Evolutionary conservation across 2,888 invertebrate genomes (phyloP).

Genomic region (Scaptodrosophila latifasciaeformis): DNA sequence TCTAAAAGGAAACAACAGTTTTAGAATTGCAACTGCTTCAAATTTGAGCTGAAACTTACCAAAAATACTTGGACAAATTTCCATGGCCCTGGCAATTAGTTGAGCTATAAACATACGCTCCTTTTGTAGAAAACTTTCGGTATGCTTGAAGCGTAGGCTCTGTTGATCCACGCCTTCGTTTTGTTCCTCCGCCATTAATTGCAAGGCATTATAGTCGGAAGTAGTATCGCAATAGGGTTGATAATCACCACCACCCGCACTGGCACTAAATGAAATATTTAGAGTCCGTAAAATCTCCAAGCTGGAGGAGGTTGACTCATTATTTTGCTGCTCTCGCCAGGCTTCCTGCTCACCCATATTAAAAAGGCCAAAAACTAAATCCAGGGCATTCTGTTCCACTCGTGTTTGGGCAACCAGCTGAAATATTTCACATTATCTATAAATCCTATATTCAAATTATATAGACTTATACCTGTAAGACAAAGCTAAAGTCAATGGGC

Average conservation of each 20-base stretch:
- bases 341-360: slow-evolving; percentile 69
- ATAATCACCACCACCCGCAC: slow-evolving; percentile 46
- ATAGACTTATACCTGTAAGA: slow-evolving; percentile 84
- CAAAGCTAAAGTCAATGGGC: slow-evolving; percentile 83
- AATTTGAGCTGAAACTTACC: too few species aligned
- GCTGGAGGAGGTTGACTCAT: slow-evolving; percentile 71
- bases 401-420: slow-evolving; percentile 65
- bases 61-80: slow-evolving; percentile 68
- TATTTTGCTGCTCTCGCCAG: slow-evolving; percentile 56
- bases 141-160: slow-evolving; percentile 57
- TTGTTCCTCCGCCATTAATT: slow-evolving; percentile 14
- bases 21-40: background rate
- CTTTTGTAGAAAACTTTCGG: slow-evolving; percentile 62
- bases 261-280: slow-evolving; percentile 55
- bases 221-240: slow-evolving; percentile 54
- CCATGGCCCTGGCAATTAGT: slow-evolving; percentile 63
- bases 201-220: slow-evolving; percentile 49
- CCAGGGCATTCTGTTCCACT: slow-evolving; percentile 68
- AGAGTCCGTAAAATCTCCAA: slow-evolving; percentile 72
- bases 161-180: slow-evolving; percentile 25
- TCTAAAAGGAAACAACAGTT: slow-evolving; percentile 24
- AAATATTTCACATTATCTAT: background rate
- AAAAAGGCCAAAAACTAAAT: slow-evolving; percentile 68
- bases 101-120: slow-evolving; percentile 64
- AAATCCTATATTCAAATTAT: background rate